Conservation (phyloP, 2,888 invertebrate species). For the Thymelicus acteon region DNA sequence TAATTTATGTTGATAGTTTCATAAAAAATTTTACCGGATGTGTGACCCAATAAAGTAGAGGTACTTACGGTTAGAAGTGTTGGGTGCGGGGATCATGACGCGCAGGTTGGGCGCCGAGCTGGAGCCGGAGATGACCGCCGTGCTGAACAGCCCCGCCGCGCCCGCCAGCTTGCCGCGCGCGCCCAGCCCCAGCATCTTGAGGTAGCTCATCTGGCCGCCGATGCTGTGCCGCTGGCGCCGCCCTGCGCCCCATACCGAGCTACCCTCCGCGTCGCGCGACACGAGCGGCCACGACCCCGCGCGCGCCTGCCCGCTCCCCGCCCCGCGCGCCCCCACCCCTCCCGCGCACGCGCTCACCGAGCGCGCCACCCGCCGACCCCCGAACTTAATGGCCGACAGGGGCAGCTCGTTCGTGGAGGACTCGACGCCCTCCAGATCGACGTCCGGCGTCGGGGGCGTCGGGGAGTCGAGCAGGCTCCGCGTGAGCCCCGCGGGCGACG, state of each 20-base stretch:
- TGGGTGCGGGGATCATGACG: conserved; percentile 92
- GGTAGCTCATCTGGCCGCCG: conserved; percentile 97
- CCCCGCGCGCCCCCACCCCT: conserved; percentile 51
- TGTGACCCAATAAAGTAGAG: background rate
- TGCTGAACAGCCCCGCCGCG: conserved; percentile 95
- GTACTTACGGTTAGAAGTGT: conserved; percentile 89
- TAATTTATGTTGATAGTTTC: no score
- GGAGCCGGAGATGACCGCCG: conserved; percentile 97
- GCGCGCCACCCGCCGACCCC: conserved; percentile 46
- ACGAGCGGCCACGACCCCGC: conserved; percentile 44
- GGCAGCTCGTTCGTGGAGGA: conserved; percentile 89
- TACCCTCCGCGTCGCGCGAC: conserved; percentile 54
- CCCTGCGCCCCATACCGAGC: conserved; percentile 81
- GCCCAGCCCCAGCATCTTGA: conserved; percentile 93
- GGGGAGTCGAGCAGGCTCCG: conserved; percentile 53
- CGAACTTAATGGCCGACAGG: conserved; percentile 85
- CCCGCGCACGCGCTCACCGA: conserved; percentile 42
- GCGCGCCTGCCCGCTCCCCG: conserved; percentile 53
- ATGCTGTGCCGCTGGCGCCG: conserved; percentile 97
- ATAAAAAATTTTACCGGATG: no score
- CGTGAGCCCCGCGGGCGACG: conserved; percentile 46
- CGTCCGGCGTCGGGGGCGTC: conserved; percentile 68
- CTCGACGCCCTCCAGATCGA: conserved; percentile 77
- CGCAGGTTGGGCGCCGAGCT: conserved; percentile 96
- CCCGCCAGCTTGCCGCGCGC: conserved; percentile 85